Conservation (phyloP, 2,888 invertebrate species). For the Melipona bicolor region DNA sequence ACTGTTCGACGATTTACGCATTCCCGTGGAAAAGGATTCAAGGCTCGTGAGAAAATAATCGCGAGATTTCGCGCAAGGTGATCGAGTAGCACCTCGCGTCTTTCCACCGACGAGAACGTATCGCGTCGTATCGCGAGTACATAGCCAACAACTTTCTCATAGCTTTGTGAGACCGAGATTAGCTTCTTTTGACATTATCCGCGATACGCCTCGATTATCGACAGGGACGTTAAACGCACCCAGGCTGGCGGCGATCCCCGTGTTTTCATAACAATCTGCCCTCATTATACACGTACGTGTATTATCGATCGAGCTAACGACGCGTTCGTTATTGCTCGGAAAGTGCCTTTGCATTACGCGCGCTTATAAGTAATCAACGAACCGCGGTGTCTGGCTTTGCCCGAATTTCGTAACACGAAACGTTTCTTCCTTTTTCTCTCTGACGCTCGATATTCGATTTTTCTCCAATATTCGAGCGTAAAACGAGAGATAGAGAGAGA, state of each 20-base stretch:
- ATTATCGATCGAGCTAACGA: slow-evolving; percentile 40
- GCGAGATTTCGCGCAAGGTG: slow-evolving; percentile 75
- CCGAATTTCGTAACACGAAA: slow-evolving; percentile 15
- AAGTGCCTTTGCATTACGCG: slow-evolving; percentile 2
- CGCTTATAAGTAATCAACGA: slow-evolving; percentile 30
- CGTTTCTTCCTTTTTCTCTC: too few relatives aligned
- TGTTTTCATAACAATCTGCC: slow-evolving; percentile 57
- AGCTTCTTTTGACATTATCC: slow-evolving; percentile 75
- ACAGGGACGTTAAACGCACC: slow-evolving; percentile 76
- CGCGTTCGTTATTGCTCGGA: slow-evolving; percentile 4
- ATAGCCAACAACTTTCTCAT: slow-evolving; percentile 74
- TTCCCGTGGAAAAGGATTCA: slow-evolving; percentile 51
- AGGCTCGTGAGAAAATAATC: slow-evolving; percentile 71
- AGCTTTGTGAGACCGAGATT: slow-evolving; percentile 68
- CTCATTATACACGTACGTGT: slow-evolving; percentile 36
- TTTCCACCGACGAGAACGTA: slow-evolving; percentile 44
- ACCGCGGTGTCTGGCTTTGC: neutral
- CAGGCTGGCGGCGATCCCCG: slow-evolving; percentile 31
- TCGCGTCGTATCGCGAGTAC: slow-evolving; percentile 1
- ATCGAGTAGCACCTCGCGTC: slow-evolving; percentile 69
- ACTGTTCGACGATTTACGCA: slow-evolving; percentile 17
- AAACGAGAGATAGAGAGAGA: too few relatives aligned
- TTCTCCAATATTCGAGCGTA: neutral
- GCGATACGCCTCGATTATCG: slow-evolving; percentile 71
- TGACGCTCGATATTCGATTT: neutral